Conservation (phyloP, 2,113 vertebrate genomes). For the Ophthalmolycus amberensis region DNA sequence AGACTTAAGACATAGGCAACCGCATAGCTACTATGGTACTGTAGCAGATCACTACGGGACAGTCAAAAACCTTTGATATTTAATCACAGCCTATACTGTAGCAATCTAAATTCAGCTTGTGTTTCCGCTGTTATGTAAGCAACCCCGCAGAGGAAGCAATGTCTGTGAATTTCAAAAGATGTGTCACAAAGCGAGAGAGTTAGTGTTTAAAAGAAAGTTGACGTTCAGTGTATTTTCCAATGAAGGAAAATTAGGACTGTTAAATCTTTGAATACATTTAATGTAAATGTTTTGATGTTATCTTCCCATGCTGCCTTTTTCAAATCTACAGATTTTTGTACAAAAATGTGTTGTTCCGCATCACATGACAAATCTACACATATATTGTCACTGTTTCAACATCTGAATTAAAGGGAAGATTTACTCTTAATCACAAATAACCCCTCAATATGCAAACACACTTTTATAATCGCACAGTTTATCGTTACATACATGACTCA, state of each 20-base stretch:
- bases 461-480: background rate
- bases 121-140: background rate
- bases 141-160: constrained; percentile 5
- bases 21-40: background rate
- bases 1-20: constrained; percentile 1
- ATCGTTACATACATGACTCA: background rate
- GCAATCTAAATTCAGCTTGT: constrained; percentile 6
- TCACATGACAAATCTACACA: background rate
- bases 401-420: background rate
- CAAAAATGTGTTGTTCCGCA: background rate
- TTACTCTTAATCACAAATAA: background rate
- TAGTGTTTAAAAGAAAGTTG: background rate
- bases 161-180: constrained; percentile 7
- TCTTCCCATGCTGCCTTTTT: background rate
- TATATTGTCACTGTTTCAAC: background rate
- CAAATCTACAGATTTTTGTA: background rate
- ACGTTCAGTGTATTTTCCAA: background rate
- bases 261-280: too few relatives aligned
- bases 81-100: background rate
- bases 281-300: background rate
- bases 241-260: background rate
- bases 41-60: background rate
- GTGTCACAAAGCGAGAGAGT: constrained; percentile 13
- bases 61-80: constrained; percentile 19
- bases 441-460: too few relatives aligned